Evolutionary conservation across 2,888 invertebrate genomes (phyloP).

Genomic region (Drosophila pegasa): DNA sequence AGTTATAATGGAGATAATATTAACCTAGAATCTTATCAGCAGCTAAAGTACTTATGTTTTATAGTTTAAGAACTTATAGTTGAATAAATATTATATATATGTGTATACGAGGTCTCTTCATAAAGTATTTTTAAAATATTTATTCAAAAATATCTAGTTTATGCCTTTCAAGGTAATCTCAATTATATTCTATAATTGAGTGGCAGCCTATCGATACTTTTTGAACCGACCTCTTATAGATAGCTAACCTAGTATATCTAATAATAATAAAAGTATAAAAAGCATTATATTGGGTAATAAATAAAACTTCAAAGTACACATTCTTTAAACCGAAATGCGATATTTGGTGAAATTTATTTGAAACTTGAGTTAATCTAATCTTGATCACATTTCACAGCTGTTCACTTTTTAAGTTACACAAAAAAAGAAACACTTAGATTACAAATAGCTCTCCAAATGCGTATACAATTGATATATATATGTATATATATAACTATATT

Average conservation of each 20-base stretch:
- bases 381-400: conserved; percentile 12
- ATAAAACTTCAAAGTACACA: neutral
- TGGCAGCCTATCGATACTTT: no score
- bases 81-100: neutral
- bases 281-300: neutral
- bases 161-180: no score
- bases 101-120: no score
- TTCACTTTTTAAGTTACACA: conserved; percentile 3
- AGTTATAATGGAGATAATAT: neutral
- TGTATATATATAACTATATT: neutral
- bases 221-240: no score
- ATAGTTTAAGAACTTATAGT: neutral
- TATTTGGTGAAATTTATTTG: neutral
- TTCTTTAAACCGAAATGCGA: neutral
- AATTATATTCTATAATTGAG: no score
- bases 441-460: conserved; percentile 6
- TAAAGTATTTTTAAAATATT: neutral
- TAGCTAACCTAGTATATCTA: no score
- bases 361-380: conserved; percentile 8
- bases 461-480: neutral
- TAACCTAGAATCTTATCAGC: neutral
- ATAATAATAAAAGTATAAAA: neutral
- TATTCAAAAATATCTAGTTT: no score
- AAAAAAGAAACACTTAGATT: conserved; percentile 3
- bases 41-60: neutral